A percentile compares a stretch with the other conserved stretches of the same genome.
phyloP scores from a whole-genome alignment of 2,888 invertebrate genomes.

The Erannis defoliaria region DNA sequence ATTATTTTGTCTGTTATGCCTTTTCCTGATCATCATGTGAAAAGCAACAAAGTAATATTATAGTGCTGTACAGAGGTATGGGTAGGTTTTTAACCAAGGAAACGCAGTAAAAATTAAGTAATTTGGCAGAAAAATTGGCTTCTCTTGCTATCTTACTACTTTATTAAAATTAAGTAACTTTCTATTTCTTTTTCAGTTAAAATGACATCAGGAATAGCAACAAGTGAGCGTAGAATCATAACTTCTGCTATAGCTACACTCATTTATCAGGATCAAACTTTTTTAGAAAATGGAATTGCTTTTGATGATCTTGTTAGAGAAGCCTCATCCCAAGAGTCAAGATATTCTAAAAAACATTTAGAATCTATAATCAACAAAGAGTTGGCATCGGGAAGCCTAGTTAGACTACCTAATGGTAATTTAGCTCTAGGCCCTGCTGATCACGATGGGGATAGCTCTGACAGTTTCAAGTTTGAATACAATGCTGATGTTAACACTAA shows the following conservation, averaged over 20 bases:
- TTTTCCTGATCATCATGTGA: too few relatives aligned
- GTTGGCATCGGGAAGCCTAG: constrained; percentile 89
- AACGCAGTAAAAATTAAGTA: too few relatives aligned
- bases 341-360: constrained; percentile 88
- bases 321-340: constrained; percentile 88
- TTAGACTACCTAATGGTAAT: constrained; percentile 89
- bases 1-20: too few relatives aligned
- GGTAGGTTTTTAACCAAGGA: too few relatives aligned
- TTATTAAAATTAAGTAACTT: too few relatives aligned
- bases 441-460: constrained; percentile 86
- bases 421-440: constrained; percentile 89
- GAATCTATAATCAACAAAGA: constrained; percentile 90
- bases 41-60: too few relatives aligned
- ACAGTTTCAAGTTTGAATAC: constrained; percentile 81
- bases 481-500: constrained; percentile 75
- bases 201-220: constrained; percentile 78
- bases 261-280: constrained; percentile 90
- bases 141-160: too few relatives aligned
- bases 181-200: constrained; percentile 56
- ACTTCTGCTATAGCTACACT: constrained; percentile 90
- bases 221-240: constrained; percentile 85
- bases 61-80: too few relatives aligned
- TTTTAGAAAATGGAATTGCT: constrained; percentile 90
- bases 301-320: constrained; percentile 89
- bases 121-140: too few relatives aligned